These are phyloP conservation scores for Chrysochloris asiatica DNA, from an alignment of 2,113 vertebrate genomes.

Conservation along the genomic window DNA sequence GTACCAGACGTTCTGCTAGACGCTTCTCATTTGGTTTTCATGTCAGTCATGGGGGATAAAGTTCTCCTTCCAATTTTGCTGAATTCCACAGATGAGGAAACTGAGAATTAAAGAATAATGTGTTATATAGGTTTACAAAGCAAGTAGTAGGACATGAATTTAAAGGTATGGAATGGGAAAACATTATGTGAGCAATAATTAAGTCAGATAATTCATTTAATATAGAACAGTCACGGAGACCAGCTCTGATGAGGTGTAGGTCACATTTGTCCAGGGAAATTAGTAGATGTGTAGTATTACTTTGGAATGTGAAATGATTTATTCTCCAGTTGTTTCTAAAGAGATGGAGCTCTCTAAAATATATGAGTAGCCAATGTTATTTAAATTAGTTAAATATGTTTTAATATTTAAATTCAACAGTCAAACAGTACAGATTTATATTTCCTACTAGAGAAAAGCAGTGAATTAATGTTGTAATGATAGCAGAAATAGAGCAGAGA, in stretches of 20 bases:
- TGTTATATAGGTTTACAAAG: neutral
- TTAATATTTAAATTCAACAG: constrained; percentile 34
- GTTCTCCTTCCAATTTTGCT: neutral
- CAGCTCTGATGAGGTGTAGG: neutral
- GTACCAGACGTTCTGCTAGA: neutral
- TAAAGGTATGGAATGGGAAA: neutral
- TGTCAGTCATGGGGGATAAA: neutral
- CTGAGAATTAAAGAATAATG: constrained; percentile 12
- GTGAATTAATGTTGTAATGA: neutral
- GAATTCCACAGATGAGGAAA: constrained; percentile 26
- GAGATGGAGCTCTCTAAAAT: neutral
- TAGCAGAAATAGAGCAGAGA: neutral
- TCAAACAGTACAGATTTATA: neutral
- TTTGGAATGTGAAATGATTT: constrained; percentile 46
- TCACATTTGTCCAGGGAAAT: constrained; percentile 14
- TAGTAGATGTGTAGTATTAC: neutral
- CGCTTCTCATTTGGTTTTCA: neutral
- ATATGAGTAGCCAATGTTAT: neutral
- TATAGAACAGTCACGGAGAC: neutral
- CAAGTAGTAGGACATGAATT: neutral
- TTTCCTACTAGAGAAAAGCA: constrained; percentile 4
- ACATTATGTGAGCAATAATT: neutral
- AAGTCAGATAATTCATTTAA: neutral
- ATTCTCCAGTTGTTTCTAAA: constrained; percentile 22
- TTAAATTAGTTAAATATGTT: constrained; percentile 54